A percentile compares a stretch with the other conserved stretches of the same genome.
These are phyloP conservation scores for Scopus umbretta DNA, from an alignment of 2,113 vertebrate genomes.

Conservation along the genomic window DNA sequence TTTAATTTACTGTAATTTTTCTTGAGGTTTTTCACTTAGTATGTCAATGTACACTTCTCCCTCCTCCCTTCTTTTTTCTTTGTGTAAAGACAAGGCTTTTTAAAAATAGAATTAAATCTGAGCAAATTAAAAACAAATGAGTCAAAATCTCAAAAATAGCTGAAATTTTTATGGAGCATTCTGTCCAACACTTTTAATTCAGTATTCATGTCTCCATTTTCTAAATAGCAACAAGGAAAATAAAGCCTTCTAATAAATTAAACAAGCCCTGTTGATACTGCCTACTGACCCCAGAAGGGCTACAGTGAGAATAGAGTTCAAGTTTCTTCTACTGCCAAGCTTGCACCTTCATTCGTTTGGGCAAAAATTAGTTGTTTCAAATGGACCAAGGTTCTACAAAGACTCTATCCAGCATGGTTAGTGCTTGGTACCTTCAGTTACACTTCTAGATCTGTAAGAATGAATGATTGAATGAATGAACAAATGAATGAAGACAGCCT, in stretches of 20 bases:
- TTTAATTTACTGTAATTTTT: constrained; percentile 70
- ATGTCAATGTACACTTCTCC: constrained; percentile 45
- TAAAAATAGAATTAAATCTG: constrained; percentile 26
- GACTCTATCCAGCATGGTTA: background rate
- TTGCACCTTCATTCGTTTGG: background rate
- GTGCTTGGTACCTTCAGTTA: background rate
- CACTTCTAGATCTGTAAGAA: background rate
- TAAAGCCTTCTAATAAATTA: background rate
- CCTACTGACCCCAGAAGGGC: background rate
- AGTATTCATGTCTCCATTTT: background rate
- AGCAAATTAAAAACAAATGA: constrained; percentile 37
- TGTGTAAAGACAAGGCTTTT: constrained; percentile 33
- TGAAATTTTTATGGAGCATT: background rate
- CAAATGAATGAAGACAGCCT: background rate
- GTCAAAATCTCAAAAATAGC: constrained; percentile 3
- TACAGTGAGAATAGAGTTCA: background rate
- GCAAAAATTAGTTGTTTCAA: background rate
- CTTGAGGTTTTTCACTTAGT: constrained; percentile 55
- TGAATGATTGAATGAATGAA: background rate
- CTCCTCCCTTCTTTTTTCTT: constrained; percentile 6
- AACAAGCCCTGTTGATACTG: background rate
- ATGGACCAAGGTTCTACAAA: background rate
- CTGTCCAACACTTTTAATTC: constrained; percentile 28
- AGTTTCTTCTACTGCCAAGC: background rate
- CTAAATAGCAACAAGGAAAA: background rate